Evolutionary conservation across 2,888 invertebrate species (phyloP).

Genomic region (Embidobia sp.): DNA sequence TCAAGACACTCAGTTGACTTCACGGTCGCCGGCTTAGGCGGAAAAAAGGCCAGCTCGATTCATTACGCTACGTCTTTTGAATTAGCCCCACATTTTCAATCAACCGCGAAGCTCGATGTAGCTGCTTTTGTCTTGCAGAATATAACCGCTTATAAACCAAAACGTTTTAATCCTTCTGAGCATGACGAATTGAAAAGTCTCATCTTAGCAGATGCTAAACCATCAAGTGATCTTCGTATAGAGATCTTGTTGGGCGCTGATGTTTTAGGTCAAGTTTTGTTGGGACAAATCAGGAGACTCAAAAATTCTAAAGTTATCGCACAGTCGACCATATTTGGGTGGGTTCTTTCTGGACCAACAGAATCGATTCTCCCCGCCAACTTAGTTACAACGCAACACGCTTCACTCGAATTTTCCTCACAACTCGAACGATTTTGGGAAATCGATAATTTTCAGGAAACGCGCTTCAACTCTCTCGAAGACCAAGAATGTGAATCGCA

Average conservation of each 20-base stretch:
- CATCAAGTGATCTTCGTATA: background rate
- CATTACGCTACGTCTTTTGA: background rate
- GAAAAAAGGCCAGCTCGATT: background rate
- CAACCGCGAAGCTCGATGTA: background rate
- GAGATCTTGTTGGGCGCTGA: background rate
- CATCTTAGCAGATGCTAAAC: background rate
- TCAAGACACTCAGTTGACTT: background rate
- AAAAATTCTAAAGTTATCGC: too few relatives aligned
- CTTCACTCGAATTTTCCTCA: too few relatives aligned
- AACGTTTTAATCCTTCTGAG: background rate
- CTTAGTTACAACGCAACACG: too few relatives aligned
- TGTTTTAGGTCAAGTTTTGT: too few relatives aligned
- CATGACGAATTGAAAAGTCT: background rate
- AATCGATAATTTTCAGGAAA: too few relatives aligned
- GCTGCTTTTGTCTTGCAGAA: background rate
- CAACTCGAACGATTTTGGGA: too few relatives aligned
- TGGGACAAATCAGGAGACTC: too few relatives aligned
- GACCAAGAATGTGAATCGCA: too few relatives aligned
- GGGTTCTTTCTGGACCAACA: too few relatives aligned
- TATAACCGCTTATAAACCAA: conserved; percentile 1
- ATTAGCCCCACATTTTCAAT: background rate
- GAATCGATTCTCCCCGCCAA: too few relatives aligned
- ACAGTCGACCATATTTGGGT: too few relatives aligned
- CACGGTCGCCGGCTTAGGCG: background rate
- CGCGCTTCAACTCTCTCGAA: too few relatives aligned